phyloP scores from a whole-genome alignment of 2,888 invertebrate genomes.

The Ophonus ardosiacus region DNA sequence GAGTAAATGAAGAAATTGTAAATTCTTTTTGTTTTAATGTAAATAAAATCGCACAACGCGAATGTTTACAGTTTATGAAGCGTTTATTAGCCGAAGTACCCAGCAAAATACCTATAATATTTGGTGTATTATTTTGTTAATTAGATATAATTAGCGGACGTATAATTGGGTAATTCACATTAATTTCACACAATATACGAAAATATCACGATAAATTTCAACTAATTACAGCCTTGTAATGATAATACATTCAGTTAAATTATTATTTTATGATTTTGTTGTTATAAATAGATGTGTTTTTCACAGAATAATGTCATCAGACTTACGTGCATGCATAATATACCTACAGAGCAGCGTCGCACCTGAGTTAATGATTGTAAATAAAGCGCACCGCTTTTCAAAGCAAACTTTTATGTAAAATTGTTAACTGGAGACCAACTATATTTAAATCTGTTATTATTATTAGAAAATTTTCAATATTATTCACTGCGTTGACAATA shows the following conservation, averaged over 20 bases:
- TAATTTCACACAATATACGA: constrained; percentile 52
- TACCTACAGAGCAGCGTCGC: background rate
- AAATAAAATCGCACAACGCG: background rate
- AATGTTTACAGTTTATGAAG: constrained; percentile 45
- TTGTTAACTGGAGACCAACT: background rate
- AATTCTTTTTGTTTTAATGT: constrained; percentile 25
- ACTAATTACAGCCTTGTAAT: constrained; percentile 54
- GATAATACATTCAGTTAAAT: constrained; percentile 48
- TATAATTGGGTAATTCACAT: constrained; percentile 56
- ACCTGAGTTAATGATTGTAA: constrained; percentile 27
- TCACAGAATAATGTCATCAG: constrained; percentile 45
- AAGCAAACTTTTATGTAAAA: background rate
- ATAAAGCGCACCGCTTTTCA: background rate
- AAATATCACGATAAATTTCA: constrained; percentile 42
- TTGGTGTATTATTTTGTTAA: constrained; percentile 52
- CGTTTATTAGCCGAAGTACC: constrained; percentile 10
- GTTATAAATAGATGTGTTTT: constrained; percentile 47
- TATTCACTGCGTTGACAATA: constrained; percentile 51
- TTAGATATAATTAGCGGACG: constrained; percentile 50
- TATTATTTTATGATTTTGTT: constrained; percentile 50
- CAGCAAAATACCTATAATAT: constrained; percentile 28
- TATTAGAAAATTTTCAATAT: constrained; percentile 46
- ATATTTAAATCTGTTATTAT: constrained; percentile 40
- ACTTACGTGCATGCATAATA: constrained; percentile 23
- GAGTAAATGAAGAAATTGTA: constrained; percentile 25